Percentiles rank a stretch among this genome's conserved stretches.
Evolutionary conservation across 2,888 invertebrate species (phyloP).

Genomic region (Nipponacmea schrenckii): DNA sequence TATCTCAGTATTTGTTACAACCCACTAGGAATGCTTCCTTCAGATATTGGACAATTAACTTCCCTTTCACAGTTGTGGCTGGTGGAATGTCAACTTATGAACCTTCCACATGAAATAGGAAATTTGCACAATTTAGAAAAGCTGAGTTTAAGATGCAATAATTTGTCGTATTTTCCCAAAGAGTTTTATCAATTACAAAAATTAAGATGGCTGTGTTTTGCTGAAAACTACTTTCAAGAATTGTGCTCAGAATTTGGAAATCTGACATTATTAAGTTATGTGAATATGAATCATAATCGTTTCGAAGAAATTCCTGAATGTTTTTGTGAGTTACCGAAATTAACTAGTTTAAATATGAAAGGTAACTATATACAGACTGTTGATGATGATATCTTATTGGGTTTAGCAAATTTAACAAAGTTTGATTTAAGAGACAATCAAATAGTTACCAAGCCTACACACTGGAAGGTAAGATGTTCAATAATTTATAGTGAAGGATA

Average conservation of each 20-base stretch:
- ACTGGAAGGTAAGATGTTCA: constrained; percentile 58
- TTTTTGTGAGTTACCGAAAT: constrained; percentile 42
- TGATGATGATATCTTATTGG: constrained; percentile 57
- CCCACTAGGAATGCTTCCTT: constrained; percentile 54
- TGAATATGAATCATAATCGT: constrained; percentile 58
- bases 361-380: constrained; percentile 49
- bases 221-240: constrained; percentile 53
- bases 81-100: constrained; percentile 52
- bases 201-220: constrained; percentile 61
- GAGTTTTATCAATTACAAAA: constrained; percentile 45
- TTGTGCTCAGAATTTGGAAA: constrained; percentile 48
- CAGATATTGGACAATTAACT: constrained; percentile 54
- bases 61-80: constrained; percentile 59
- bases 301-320: constrained; percentile 53
- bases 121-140: constrained; percentile 48
- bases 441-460: constrained; percentile 52
- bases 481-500: background rate
- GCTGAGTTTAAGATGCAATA: constrained; percentile 55
- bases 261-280: constrained; percentile 48
- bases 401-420: constrained; percentile 53
- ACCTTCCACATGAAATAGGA: constrained; percentile 55
- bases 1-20: constrained; percentile 47
- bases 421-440: constrained; percentile 62
- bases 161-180: constrained; percentile 48
- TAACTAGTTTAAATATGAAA: constrained; percentile 51